Evolutionary conservation across 2,888 invertebrate species (phyloP).

Genomic region (Oscheius myriophilus): DNA sequence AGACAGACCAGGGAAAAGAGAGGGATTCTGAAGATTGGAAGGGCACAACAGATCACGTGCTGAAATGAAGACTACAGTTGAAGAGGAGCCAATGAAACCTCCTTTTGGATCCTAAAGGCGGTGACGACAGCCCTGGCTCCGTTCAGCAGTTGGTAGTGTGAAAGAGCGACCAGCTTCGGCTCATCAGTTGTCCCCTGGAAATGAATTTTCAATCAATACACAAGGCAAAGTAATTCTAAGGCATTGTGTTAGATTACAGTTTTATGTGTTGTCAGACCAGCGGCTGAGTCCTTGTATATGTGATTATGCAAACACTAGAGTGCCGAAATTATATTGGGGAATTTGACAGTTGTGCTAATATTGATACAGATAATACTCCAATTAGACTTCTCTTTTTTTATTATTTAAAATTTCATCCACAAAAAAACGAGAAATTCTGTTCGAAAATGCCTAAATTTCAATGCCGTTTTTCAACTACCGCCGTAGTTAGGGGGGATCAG

Average conservation of each 20-base stretch:
- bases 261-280: no score
- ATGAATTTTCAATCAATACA: not conserved
- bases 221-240: no score
- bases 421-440: no score
- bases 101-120: slow-evolving; percentile 50
- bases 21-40: slow-evolving; percentile 68
- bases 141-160: slow-evolving; percentile 69
- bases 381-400: no score
- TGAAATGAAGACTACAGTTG: slow-evolving; percentile 30
- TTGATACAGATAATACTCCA: no score
- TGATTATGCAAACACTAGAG: no score
- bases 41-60: slow-evolving; percentile 65
- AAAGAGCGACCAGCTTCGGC: slow-evolving; percentile 63
- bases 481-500: no score
- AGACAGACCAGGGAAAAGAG: slow-evolving; percentile 64
- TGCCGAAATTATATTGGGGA: no score
- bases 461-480: no score
- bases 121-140: slow-evolving; percentile 61
- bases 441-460: no score
- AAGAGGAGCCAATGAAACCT: slow-evolving; percentile 3
- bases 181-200: slow-evolving; percentile 63
- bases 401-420: no score
- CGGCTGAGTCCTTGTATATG: not conserved
- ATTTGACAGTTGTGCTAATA: no score
- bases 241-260: not conserved